Conservation (phyloP, 2,888 invertebrate genomes). For the Cheiracanthium punctorium region DNA sequence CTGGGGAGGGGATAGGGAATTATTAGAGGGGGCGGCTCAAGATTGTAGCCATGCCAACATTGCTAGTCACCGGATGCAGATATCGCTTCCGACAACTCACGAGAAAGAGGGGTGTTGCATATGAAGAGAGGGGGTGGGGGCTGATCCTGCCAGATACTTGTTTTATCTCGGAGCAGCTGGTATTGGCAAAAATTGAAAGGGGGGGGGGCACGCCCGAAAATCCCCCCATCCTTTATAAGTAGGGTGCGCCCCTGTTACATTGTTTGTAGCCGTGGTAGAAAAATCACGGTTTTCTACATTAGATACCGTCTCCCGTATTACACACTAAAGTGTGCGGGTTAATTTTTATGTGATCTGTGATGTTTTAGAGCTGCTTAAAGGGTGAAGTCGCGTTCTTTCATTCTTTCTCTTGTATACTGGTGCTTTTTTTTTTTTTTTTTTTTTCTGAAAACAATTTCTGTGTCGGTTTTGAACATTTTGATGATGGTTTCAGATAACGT, state of each 20-base stretch:
- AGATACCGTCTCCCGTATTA: not conserved
- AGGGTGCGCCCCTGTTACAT: conserved; percentile 24
- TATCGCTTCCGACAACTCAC: conserved; percentile 56
- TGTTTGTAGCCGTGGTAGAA: conserved; percentile 47
- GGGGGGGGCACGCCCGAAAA: no score
- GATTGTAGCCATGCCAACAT: conserved; percentile 53
- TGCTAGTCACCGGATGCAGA: conserved; percentile 61
- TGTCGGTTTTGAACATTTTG: no score
- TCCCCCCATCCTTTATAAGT: conserved; percentile 30
- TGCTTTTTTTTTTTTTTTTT: no score
- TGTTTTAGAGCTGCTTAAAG: no score
- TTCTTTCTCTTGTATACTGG: no score
- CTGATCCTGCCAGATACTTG: not conserved
- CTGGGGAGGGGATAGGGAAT: no score
- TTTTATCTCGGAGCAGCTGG: conserved; percentile 20
- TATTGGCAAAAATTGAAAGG: not conserved
- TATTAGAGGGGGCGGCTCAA: not conserved
- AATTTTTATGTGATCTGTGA: not conserved
- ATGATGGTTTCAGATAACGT: no score
- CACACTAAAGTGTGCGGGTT: not conserved
- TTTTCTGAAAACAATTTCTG: no score
- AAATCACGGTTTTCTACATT: no score
- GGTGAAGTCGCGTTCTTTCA: no score
- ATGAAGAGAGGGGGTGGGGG: not conserved
- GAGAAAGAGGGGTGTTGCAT: no score